Conservation (phyloP, 2,888 invertebrate species). For the Blomia tropicalis region DNA sequence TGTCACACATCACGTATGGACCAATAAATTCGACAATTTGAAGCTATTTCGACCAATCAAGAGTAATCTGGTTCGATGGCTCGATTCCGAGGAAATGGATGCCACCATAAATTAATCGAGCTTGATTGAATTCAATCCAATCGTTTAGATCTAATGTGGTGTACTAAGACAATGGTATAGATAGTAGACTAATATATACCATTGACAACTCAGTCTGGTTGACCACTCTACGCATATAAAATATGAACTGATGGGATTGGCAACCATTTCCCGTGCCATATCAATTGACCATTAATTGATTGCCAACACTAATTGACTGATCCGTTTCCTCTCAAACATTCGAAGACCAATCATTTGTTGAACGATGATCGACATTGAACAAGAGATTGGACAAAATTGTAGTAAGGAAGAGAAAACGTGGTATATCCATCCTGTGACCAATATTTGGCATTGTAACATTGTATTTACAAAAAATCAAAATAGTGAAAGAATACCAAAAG, state of each 20-base stretch:
- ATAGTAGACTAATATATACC: not conserved
- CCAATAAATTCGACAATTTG: constrained; percentile 11
- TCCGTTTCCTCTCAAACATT: no score
- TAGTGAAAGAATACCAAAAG: no score
- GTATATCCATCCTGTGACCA: no score
- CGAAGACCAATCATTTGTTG: no score
- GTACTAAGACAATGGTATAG: not conserved
- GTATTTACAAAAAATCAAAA: no score
- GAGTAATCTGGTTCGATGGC: not conserved
- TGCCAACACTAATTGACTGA: no score
- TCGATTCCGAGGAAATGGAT: not conserved
- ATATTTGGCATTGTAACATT: no score
- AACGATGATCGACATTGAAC: no score
- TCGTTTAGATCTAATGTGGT: not conserved
- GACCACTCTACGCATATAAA: not conserved
- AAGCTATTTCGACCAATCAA: constrained; percentile 6
- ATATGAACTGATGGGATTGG: no score
- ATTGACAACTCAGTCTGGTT: not conserved
- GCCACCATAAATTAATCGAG: not conserved
- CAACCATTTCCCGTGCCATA: not conserved
- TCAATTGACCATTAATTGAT: not conserved
- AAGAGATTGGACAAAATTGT: no score
- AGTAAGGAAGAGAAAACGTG: no score
- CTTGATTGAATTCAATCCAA: constrained; percentile 1
- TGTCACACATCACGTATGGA: no score